These are phyloP conservation scores for Nannospalax galili DNA, from an alignment of 2,113 vertebrate genomes.

Conservation along the genomic window DNA sequence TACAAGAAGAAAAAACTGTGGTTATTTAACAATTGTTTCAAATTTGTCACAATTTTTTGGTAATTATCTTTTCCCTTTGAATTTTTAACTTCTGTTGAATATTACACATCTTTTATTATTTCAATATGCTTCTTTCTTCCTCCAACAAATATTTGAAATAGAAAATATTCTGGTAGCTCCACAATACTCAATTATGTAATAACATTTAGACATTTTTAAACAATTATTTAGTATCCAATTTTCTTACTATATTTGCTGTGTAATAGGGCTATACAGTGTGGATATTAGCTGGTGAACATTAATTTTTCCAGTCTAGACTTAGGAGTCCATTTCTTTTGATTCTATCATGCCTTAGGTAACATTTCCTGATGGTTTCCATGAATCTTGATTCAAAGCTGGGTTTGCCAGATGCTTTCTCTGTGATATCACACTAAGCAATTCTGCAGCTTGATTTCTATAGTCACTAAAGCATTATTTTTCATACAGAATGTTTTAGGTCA, in stretches of 20 bases:
- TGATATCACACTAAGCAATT: not conserved
- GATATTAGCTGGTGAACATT: not conserved
- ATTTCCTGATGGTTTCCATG: not conserved
- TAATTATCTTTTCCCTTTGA: not conserved
- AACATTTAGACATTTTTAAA: not conserved
- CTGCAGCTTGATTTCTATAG: not conserved
- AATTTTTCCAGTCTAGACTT: not conserved
- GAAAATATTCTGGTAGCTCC: not conserved
- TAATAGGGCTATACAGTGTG: not conserved
- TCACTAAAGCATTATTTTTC: not conserved
- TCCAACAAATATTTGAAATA: not conserved
- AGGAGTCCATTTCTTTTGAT: not conserved
- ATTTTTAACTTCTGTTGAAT: not conserved
- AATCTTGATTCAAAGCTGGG: not conserved
- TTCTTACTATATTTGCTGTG: not conserved
- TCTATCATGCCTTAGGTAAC: not conserved
- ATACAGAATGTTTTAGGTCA: not conserved
- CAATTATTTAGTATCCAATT: not conserved
- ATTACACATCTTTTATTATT: not conserved
- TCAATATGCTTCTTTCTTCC: not conserved
- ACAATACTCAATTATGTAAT: not conserved
- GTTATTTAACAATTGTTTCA: not conserved
- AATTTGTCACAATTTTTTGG: not conserved
- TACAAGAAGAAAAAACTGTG: not conserved
- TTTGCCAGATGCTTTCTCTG: not conserved